These are phyloP conservation scores for Hafferia zeledoni DNA, from an alignment of 2,797 vertebrate genomes.

Conservation along the genomic window DNA sequence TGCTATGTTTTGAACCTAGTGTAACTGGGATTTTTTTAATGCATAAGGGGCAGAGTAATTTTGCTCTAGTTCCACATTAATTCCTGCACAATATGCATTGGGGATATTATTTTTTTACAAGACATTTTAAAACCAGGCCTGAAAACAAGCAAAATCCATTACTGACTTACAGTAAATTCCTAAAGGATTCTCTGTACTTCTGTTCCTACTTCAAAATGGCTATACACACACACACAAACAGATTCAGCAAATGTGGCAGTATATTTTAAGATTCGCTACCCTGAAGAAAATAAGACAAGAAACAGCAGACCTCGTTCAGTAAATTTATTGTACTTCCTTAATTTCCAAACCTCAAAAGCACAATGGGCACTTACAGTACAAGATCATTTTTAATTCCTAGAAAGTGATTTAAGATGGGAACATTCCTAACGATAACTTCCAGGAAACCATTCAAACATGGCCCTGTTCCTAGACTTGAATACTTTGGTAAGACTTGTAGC, in stretches of 20 bases:
- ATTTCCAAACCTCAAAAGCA: slow-evolving; percentile 32
- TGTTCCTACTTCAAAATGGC: slow-evolving; percentile 53
- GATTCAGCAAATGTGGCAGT: slow-evolving; percentile 19
- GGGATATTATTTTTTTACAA: slow-evolving; percentile 73
- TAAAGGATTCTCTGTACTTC: slow-evolving; percentile 64
- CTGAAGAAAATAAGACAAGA: slow-evolving; percentile 18
- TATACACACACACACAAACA: not conserved
- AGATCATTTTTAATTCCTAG: slow-evolving; percentile 51
- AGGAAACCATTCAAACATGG: not conserved
- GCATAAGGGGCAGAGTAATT: slow-evolving; percentile 57
- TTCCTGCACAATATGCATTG: slow-evolving; percentile 61
- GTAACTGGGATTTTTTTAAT: slow-evolving; percentile 54
- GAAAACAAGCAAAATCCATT: slow-evolving; percentile 76
- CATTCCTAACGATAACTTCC: not conserved
- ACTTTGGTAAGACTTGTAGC: not conserved
- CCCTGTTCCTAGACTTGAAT: not conserved
- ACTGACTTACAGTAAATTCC: slow-evolving; percentile 71
- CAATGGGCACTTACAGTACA: not conserved
- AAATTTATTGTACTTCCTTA: slow-evolving; percentile 37
- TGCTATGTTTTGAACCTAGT: slow-evolving; percentile 45
- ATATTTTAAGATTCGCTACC: slow-evolving; percentile 47
- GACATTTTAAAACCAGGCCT: slow-evolving; percentile 60
- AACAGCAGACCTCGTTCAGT: not conserved
- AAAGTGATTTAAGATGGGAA: slow-evolving; percentile 40
- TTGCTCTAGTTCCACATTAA: slow-evolving; percentile 68